Conservation (phyloP, 2,888 invertebrate species). For the Drosophila sordidula region DNA sequence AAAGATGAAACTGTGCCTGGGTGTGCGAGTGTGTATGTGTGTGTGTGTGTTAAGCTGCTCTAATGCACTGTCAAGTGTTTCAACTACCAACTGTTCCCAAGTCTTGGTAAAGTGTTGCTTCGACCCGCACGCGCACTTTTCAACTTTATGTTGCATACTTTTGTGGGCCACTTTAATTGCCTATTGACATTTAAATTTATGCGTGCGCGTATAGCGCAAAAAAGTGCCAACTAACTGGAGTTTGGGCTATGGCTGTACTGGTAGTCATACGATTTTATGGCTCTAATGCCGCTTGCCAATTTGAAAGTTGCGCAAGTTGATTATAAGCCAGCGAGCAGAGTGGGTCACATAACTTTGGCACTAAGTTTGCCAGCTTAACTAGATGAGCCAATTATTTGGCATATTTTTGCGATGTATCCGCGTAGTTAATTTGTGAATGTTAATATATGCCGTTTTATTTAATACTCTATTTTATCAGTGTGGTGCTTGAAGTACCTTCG, state of each 20-base stretch:
- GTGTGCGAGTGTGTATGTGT: slow-evolving; percentile 2
- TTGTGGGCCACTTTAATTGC: slow-evolving; percentile 74
- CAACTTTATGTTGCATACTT: slow-evolving; percentile 72
- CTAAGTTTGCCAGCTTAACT: slow-evolving; percentile 1
- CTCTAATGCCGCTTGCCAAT: slow-evolving; percentile 64
- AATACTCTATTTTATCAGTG: background rate
- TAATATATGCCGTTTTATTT: background rate
- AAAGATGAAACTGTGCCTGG: slow-evolving; percentile 10
- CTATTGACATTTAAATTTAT: slow-evolving; percentile 75
- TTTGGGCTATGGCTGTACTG: background rate
- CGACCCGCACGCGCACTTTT: slow-evolving; percentile 37
- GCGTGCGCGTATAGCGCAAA: slow-evolving; percentile 30
- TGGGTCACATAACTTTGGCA: slow-evolving; percentile 1
- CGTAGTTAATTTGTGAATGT: background rate
- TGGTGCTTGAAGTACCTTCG: too few species aligned
- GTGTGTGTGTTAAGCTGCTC: slow-evolving; percentile 40
- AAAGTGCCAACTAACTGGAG: slow-evolving; percentile 37
- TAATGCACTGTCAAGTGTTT: slow-evolving; percentile 58
- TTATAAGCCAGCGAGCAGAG: slow-evolving; percentile 16
- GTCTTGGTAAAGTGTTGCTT: slow-evolving; percentile 23
- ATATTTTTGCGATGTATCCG: background rate
- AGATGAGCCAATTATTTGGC: slow-evolving; percentile 6
- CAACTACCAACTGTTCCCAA: slow-evolving; percentile 43
- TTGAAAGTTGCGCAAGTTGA: slow-evolving; percentile 56
- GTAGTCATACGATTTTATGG: slow-evolving; percentile 48